These are phyloP conservation scores for Tychaedon coryphoeus DNA, from an alignment of 2,113 vertebrate species.

Conservation along the genomic window DNA sequence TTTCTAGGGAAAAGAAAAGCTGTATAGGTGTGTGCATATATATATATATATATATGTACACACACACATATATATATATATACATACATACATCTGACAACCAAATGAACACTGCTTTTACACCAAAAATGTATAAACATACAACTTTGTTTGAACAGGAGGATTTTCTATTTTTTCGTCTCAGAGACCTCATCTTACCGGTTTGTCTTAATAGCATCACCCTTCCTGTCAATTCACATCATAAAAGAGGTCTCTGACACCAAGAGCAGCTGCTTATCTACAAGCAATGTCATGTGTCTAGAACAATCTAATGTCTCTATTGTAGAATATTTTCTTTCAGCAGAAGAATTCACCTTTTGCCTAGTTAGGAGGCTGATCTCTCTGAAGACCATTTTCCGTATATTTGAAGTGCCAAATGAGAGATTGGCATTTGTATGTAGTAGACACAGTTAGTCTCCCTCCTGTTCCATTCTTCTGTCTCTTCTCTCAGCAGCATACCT, in stretches of 20 bases:
- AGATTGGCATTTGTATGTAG: not conserved
- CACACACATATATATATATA: too few relatives aligned
- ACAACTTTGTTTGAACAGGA: not conserved
- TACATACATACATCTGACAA: not conserved
- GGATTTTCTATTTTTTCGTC: not conserved
- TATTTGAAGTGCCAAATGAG: not conserved
- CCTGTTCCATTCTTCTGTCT: not conserved
- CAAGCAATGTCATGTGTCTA: not conserved
- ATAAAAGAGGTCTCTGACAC: not conserved
- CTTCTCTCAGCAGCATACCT: not conserved
- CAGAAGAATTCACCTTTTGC: not conserved
- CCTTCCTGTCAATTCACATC: not conserved
- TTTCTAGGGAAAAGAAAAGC: not conserved
- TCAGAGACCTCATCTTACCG: not conserved
- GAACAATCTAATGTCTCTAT: not conserved
- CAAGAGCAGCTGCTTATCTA: not conserved
- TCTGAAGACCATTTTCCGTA: not conserved
- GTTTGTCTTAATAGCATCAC: not conserved
- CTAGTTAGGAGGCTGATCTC: not conserved
- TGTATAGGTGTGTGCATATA: fast-evolving
- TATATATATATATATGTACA: too few relatives aligned
- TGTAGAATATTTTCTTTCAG: not conserved
- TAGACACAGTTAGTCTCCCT: not conserved
- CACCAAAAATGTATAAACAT: not conserved
- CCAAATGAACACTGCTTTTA: not conserved